These are phyloP conservation scores for Rambutsinella grinnellia DNA, from an alignment of 2,888 invertebrate genomes.

Conservation along the genomic window DNA sequence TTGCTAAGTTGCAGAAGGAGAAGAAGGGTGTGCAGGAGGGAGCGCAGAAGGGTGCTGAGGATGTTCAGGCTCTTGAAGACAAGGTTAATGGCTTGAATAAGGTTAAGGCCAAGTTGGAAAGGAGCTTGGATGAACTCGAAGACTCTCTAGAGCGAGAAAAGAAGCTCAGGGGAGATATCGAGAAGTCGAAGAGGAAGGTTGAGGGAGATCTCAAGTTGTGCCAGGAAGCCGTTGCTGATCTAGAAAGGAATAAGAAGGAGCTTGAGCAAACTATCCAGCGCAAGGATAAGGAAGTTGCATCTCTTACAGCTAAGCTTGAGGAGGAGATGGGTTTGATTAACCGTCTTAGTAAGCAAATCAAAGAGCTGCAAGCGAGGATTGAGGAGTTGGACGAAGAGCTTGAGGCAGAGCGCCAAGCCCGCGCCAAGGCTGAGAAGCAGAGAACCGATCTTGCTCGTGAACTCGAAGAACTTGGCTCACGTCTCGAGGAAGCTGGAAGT, in stretches of 20 bases:
- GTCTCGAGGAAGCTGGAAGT: slow-evolving; percentile 97
- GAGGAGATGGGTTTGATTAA: slow-evolving; percentile 93
- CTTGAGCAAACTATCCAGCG: slow-evolving; percentile 97
- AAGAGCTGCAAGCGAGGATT: slow-evolving; percentile 81
- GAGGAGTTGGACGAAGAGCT: slow-evolving; percentile 99
- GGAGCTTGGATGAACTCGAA: slow-evolving; percentile 98
- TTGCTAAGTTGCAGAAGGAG: slow-evolving; percentile 99
- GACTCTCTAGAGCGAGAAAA: slow-evolving; percentile 99
- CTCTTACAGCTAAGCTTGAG: slow-evolving; percentile 95
- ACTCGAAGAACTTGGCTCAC: slow-evolving; percentile 83
- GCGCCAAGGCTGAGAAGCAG: slow-evolving; percentile 89
- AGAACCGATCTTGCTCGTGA: slow-evolving; percentile 97
- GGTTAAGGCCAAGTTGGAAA: slow-evolving; percentile 98
- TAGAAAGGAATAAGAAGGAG: slow-evolving; percentile 98
- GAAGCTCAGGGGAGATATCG: slow-evolving; percentile 97
- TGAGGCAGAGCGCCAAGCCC: slow-evolving; percentile 96
- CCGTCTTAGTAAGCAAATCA: slow-evolving; percentile 98
- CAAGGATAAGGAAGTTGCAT: slow-evolving; percentile 98
- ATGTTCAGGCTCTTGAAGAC: slow-evolving; percentile 97
- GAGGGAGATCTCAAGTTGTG: slow-evolving; percentile 99
- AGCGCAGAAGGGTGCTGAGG: slow-evolving; percentile 92
- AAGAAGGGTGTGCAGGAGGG: slow-evolving; percentile 97
- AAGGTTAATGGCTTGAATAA: slow-evolving; percentile 99
- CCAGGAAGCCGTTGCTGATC: slow-evolving; percentile 96
- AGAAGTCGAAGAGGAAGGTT: slow-evolving; percentile 98